Conservation (phyloP, 2,797 vertebrate species). For the Leucoraja ocellata region DNA sequence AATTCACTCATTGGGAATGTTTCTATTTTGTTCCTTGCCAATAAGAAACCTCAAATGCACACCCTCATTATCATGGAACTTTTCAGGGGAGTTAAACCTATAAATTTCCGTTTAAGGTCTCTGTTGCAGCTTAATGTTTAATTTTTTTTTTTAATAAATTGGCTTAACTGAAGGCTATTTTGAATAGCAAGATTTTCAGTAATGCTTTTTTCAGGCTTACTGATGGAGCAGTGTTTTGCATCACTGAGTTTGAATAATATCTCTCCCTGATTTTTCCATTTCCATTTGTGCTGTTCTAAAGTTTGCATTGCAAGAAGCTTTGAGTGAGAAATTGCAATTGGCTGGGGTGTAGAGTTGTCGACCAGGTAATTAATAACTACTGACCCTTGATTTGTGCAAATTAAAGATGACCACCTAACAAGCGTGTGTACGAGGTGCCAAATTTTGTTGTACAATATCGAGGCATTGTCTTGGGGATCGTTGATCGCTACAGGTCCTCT, state of each 20-base stretch:
- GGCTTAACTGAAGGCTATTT: background rate
- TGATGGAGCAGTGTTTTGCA: background rate
- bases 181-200: background rate
- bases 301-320: no score
- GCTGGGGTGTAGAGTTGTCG: background rate
- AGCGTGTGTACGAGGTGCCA: no score
- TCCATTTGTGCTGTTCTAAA: no score
- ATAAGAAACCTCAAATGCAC: background rate
- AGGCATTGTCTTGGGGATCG: no score
- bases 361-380: background rate
- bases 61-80: background rate
- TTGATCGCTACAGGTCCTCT: no score
- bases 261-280: background rate
- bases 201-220: background rate
- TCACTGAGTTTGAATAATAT: background rate
- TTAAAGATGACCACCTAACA: no score
- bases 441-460: no score
- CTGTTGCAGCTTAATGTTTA: background rate
- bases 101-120: background rate
- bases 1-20: background rate
- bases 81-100: background rate
- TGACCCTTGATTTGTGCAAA: background rate
- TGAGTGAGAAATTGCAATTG: background rate
- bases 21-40: background rate
- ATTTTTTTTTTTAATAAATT: no score